phyloP scores from a whole-genome alignment of 1,140 invertebrate genomes.

The Pteromalus puparum region DNA sequence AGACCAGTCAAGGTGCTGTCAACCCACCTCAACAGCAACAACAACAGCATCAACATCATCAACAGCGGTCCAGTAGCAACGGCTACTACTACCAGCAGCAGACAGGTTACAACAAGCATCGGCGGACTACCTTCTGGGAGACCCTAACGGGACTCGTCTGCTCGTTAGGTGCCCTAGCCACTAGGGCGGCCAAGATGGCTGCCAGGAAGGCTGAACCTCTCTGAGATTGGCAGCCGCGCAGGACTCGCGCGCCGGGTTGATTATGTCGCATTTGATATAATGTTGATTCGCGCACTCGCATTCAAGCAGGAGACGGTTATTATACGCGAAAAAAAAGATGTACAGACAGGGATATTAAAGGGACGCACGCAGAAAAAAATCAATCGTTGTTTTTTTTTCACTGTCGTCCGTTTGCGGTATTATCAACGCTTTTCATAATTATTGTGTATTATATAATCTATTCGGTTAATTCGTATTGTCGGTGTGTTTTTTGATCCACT shows the following conservation, averaged over 20 bases:
- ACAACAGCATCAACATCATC: neutral
- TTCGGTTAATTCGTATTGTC: neutral
- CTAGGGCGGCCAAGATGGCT: constrained; percentile 72
- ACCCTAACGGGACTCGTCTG: constrained; percentile 72
- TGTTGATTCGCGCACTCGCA: neutral
- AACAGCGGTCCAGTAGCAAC: neutral
- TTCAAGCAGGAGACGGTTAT: neutral
- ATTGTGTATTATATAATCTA: too few relatives aligned
- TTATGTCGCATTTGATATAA: too few relatives aligned
- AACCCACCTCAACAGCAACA: constrained; percentile 1
- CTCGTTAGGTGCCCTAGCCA: constrained; percentile 71
- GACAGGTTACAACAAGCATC: constrained; percentile 44
- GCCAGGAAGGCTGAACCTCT: constrained; percentile 65
- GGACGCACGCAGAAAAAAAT: neutral
- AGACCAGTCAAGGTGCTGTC: neutral
- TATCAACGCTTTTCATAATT: too few relatives aligned
- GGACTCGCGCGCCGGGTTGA: constrained; percentile 1
- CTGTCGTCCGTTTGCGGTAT: too few relatives aligned
- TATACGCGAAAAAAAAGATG: too few relatives aligned
- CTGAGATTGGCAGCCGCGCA: constrained; percentile 55
- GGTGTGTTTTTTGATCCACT: neutral
- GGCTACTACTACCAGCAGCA: neutral
- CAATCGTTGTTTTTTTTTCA: neutral
- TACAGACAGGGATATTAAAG: neutral
- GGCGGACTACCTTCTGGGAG: constrained; percentile 70